Evolutionary conservation across 2,888 invertebrate genomes (phyloP).

Genomic region (Brachyptera risi): DNA sequence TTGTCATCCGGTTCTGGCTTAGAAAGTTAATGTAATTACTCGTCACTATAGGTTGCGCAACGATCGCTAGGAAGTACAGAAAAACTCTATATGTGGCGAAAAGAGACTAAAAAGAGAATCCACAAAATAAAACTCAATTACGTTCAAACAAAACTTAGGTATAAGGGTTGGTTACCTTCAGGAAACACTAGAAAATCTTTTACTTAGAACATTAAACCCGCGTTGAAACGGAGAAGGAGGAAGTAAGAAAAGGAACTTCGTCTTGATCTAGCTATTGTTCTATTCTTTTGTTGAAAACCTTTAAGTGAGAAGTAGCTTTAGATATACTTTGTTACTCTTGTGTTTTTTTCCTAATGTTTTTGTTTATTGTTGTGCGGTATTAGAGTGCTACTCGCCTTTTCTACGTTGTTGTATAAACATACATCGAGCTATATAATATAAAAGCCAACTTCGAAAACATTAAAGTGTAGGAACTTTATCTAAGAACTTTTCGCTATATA

Average conservation of each 20-base stretch:
- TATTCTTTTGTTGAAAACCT: constrained; percentile 3
- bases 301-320: constrained; percentile 11
- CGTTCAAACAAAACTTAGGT: background rate
- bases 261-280: background rate
- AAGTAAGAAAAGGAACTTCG: background rate
- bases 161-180: too few species aligned
- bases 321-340: background rate
- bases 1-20: too few species aligned
- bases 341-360: background rate
- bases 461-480: too few species aligned
- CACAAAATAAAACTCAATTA: constrained; percentile 1
- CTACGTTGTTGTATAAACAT: too few species aligned
- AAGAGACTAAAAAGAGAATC: too few species aligned
- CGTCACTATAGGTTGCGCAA: too few species aligned
- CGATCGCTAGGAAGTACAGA: too few species aligned
- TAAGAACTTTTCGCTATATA: too few species aligned
- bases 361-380: background rate
- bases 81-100: too few species aligned
- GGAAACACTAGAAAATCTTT: constrained; percentile 2
- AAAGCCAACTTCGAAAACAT: too few species aligned
- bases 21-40: too few species aligned
- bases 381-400: background rate
- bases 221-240: background rate
- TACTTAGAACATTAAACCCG: background rate
- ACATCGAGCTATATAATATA: too few species aligned